Percentiles rank a stretch among this genome's conserved stretches.
phyloP scores from a whole-genome alignment of 2,797 vertebrate genomes.

The Alcedo atthis region DNA sequence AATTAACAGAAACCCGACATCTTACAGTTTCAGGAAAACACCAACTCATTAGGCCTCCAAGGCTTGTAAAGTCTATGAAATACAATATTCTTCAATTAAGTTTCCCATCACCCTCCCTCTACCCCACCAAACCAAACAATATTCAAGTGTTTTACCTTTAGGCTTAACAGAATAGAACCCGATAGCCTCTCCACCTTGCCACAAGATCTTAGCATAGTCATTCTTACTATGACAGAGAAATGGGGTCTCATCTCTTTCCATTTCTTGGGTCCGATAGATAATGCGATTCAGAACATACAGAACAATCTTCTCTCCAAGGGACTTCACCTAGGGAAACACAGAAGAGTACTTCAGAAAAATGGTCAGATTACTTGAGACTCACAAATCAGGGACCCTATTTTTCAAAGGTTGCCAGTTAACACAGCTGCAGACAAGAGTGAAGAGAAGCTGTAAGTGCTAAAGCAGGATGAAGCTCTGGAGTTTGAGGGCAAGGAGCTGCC shows the following conservation, averaged over 20 bases:
- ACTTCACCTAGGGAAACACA: slow-evolving; percentile 80
- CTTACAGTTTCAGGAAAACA: not conserved
- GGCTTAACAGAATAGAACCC: slow-evolving; percentile 93
- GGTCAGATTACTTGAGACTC: not conserved
- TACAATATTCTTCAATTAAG: not conserved
- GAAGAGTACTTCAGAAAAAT: not conserved
- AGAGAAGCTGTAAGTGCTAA: not conserved
- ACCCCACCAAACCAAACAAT: not conserved
- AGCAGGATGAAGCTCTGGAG: not conserved
- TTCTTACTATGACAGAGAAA: slow-evolving; percentile 88
- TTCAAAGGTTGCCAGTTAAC: not conserved
- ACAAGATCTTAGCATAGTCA: slow-evolving; percentile 89
- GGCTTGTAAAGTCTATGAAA: not conserved
- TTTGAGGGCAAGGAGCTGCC: not conserved
- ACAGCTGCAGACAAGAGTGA: not conserved
- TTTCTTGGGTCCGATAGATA: slow-evolving; percentile 89
- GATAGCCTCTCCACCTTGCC: slow-evolving; percentile 89
- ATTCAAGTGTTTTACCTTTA: slow-evolving; percentile 78
- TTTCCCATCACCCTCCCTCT: not conserved
- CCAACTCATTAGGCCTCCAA: not conserved
- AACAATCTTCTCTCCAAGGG: slow-evolving; percentile 87
- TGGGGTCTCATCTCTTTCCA: slow-evolving; percentile 79
- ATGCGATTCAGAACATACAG: slow-evolving; percentile 91
- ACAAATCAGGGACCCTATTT: not conserved
- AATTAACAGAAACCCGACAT: not conserved